Percentiles rank a stretch among this genome's conserved stretches.
These are phyloP conservation scores for Otolemur crassicaudatus DNA, from an alignment of 2,797 vertebrate species.

Conservation along the genomic window DNA sequence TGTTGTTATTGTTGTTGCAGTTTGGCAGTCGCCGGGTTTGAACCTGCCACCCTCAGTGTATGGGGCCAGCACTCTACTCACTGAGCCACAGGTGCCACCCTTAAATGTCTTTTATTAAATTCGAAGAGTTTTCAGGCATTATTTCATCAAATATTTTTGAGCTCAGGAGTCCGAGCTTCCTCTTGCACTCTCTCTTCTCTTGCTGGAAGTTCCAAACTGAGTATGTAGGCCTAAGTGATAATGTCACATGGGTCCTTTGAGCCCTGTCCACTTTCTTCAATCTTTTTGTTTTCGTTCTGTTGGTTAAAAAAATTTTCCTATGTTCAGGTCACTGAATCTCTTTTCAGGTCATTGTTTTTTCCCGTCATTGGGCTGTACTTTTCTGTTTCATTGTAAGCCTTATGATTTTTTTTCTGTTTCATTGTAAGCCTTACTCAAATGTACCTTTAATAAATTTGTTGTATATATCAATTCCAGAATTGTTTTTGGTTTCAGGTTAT, in stretches of 20 bases:
- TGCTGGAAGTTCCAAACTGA: neutral
- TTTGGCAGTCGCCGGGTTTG: no score
- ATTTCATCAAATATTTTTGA: neutral
- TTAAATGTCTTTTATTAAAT: neutral
- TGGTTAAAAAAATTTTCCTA: neutral
- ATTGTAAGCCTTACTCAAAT: neutral
- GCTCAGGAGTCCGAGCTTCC: neutral
- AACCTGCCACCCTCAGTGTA: no score
- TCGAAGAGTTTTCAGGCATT: neutral
- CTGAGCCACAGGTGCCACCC: no score
- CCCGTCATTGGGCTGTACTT: no score
- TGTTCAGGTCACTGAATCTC: neutral
- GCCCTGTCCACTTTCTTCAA: neutral
- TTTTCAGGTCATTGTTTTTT: neutral
- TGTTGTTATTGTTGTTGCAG: no score
- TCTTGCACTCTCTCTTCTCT: neutral
- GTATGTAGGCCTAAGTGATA: neutral
- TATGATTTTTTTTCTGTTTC: no score
- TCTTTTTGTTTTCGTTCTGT: neutral
- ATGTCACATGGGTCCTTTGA: neutral
- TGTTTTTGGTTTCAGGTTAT: neutral
- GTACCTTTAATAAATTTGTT: neutral
- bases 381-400: no score
- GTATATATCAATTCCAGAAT: neutral
- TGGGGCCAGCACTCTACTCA: no score